phyloP scores from a whole-genome alignment of 2,888 invertebrate species.

The Rhingia rostrata region DNA sequence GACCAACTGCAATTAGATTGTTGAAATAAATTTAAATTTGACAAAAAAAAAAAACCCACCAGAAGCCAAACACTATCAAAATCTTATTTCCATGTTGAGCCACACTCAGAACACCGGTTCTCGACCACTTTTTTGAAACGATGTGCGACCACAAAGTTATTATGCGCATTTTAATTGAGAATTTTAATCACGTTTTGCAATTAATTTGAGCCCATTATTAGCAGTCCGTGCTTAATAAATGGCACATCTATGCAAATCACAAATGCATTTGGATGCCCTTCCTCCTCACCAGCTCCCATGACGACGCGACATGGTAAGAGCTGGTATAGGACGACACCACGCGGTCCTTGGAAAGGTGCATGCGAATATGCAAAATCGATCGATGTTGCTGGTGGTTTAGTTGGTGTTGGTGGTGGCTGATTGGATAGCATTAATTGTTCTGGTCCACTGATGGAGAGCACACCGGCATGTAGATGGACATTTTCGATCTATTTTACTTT shows the following conservation, averaged over 20 bases:
- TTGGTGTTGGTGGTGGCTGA: constrained; percentile 37
- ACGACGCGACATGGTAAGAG: not conserved
- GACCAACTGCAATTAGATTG: constrained; percentile 7
- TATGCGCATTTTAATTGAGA: constrained; percentile 65
- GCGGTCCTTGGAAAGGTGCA: not conserved
- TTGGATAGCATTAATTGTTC: constrained; percentile 50
- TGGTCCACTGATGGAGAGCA: constrained; percentile 20
- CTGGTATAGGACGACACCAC: not conserved
- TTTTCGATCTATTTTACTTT: constrained; percentile 23
- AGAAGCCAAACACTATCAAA: constrained; percentile 29
- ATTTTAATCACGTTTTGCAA: constrained; percentile 71
- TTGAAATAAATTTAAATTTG: constrained; percentile 1
- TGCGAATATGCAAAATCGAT: constrained; percentile 26
- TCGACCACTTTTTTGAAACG: constrained; percentile 15
- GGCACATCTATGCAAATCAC: constrained; percentile 68
- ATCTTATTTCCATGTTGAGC: constrained; percentile 27
- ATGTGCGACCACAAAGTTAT: constrained; percentile 49
- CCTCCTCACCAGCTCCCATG: not conserved
- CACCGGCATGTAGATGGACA: not conserved
- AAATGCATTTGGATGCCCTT: constrained; percentile 54
- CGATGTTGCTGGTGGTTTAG: constrained; percentile 31
- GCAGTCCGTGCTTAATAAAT: constrained; percentile 66
- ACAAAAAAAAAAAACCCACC: not conserved
- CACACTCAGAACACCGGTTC: constrained; percentile 16
- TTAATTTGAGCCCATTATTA: constrained; percentile 64